Evolutionary conservation across 2,113 vertebrate genomes (phyloP), one percentile per base, ranked within the genome.

Genomic region (Paradisaea rubra): DNA sequence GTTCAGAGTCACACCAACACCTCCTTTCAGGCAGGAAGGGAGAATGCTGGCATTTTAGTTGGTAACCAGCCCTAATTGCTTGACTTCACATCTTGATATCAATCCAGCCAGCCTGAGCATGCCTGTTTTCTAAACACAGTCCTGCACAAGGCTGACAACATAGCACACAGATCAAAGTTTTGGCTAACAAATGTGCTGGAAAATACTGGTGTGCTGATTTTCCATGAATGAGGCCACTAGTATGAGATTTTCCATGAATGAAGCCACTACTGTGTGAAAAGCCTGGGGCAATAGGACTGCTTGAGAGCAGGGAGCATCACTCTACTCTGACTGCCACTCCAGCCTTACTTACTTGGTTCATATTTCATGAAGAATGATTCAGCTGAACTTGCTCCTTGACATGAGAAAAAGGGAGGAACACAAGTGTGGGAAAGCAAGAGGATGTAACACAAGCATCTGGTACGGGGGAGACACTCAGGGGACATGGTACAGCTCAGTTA

Each of bases 361-460:
- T 79, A 53, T 81, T 78, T 86, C 81, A 70, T 50, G 41, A 70
- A 35, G 81, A 65, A 95, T 83, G 88, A 93, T 95, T 95, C 93
- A 84, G 89, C 24, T 81, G 70, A 96, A 94, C 89, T 81, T 71
- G 54, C 64, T 97, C 96, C 83, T 94, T 93, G 84, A 81, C 80
- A 30, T 56, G 83, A 93, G 79, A 53, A 72, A 94, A 95, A 91
- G 81, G 83, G 69, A 97, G 94, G 71, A 71, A 90, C 22, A 44
- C 0, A 11, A 96, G 69, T 70, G 74, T 96, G 97, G 96, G 96
- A 97, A 97, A 96, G 57, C 91, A 91, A 66, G 92, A 39, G 35
- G 24, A 93, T 93, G 91, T 54, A 94, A 69, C 87, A 91, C 33
- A 69, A 91, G 76, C 87, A 97, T 97, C 94, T 96, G 96, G 93